Percentiles rank a stretch among this genome's conserved stretches.
Evolutionary conservation across 2,888 invertebrate species (phyloP).

Genomic region (Pelosia muscerda): DNA sequence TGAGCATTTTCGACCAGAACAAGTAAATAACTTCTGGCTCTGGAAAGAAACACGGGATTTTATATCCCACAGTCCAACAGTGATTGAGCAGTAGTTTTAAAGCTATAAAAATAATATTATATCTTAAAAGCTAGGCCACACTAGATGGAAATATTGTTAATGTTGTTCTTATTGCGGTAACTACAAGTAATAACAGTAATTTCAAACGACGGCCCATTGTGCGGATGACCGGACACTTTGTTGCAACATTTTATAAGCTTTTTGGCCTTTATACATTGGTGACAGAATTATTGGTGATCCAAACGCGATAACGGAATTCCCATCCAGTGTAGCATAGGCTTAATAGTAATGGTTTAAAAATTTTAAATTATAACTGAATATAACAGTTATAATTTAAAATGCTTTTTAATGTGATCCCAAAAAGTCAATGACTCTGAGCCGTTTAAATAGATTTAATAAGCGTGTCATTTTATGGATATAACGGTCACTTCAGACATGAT

Average conservation of each 20-base stretch:
- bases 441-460: background rate
- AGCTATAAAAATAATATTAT: background rate
- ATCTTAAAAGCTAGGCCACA: background rate
- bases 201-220: too few species aligned
- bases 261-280: too few species aligned
- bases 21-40: too few species aligned
- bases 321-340: background rate
- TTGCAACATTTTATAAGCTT: too few species aligned
- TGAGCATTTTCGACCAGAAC: background rate
- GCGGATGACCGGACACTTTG: too few species aligned
- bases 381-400: background rate
- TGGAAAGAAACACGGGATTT: background rate
- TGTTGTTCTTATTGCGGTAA: too few species aligned
- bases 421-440: conserved; percentile 2
- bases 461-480: conserved; percentile 4
- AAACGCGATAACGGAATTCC: too few species aligned
- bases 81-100: background rate
- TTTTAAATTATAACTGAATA: too few species aligned
- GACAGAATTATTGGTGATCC: too few species aligned
- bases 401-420: conserved; percentile 2
- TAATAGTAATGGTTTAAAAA: too few species aligned
- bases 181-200: too few species aligned
- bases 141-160: background rate
- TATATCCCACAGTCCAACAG: background rate
- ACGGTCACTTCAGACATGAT: background rate